Percentiles rank a stretch among this genome's conserved stretches.
These are phyloP conservation scores for Microctenopoma stevenorrisi DNA, from an alignment of 2,797 vertebrate genomes.

Conservation along the genomic window DNA sequence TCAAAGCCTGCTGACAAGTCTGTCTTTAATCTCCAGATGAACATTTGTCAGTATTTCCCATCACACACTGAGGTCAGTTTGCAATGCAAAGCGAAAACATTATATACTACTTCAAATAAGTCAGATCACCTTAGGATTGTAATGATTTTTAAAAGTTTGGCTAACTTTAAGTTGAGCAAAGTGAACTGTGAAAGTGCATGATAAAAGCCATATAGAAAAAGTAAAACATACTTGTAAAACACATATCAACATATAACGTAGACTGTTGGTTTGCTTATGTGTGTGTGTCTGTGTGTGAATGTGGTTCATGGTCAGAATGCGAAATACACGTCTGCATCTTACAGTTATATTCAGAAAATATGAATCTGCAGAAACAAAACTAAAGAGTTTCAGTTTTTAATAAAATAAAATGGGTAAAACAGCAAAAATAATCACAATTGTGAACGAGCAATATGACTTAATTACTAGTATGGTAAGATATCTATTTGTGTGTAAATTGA, in stretches of 20 bases:
- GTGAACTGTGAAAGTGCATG: not conserved
- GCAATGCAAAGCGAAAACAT: not conserved
- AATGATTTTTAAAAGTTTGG: not conserved
- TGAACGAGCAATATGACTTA: not conserved
- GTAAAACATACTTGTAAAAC: too few relatives aligned
- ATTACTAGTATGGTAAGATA: not conserved
- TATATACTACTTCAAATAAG: not conserved
- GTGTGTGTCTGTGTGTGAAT: too few relatives aligned
- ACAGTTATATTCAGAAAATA: too few relatives aligned
- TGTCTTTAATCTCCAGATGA: constrained; percentile 24
- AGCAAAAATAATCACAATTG: not conserved
- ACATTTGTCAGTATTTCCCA: not conserved
- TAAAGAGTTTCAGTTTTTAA: too few relatives aligned
- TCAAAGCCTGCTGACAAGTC: constrained; percentile 18
- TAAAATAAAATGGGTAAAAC: not conserved
- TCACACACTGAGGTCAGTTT: not conserved
- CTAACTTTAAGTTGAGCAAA: not conserved
- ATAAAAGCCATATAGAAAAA: not conserved
- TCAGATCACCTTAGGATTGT: not conserved
- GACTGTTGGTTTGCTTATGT: too few relatives aligned
- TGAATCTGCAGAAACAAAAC: too few relatives aligned
- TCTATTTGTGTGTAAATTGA: not conserved
- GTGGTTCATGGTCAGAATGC: too few relatives aligned
- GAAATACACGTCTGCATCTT: too few relatives aligned
- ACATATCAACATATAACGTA: too few relatives aligned